A percentile compares a stretch with the other conserved stretches of the same genome.
Conservation (phyloP, 2,797 vertebrate genomes). For the Dermochelys coriacea region DNA sequence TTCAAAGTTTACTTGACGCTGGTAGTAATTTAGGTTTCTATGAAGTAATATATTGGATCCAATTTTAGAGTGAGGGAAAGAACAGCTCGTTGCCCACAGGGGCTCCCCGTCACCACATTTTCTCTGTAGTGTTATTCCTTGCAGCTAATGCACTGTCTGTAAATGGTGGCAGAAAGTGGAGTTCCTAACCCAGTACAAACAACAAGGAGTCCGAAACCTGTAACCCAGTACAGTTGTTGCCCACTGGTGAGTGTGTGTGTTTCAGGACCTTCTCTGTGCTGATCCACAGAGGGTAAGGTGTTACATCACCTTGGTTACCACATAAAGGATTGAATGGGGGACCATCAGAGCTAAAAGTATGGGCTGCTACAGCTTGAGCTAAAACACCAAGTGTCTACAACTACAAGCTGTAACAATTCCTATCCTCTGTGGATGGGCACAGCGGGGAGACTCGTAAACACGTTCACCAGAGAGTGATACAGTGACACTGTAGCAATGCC, state of each 20-base stretch:
- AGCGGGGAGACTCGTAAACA: not conserved
- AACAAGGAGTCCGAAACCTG: not conserved
- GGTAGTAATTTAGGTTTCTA: not conserved
- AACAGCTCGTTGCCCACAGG: not conserved
- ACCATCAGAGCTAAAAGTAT: not conserved
- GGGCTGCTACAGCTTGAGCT: not conserved
- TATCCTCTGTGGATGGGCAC: not conserved
- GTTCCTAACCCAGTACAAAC: not conserved
- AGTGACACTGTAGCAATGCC: not conserved
- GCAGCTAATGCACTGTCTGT: not conserved
- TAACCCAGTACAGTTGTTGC: not conserved
- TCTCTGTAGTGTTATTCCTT: not conserved
- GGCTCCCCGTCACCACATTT: too few relatives aligned
- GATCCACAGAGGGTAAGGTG: not conserved
- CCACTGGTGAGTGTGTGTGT: not conserved
- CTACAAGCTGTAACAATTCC: not conserved
- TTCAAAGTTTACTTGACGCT: not conserved
- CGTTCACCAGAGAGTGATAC: not conserved
- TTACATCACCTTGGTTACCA: not conserved
- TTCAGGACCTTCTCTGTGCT: slow-evolving; percentile 43
- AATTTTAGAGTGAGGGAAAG: not conserved
- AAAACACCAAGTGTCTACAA: not conserved
- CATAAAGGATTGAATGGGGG: not conserved
- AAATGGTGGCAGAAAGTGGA: not conserved
- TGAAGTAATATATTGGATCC: not conserved